Percentiles rank a stretch among this genome's conserved stretches.
Conservation (phyloP, 2,888 invertebrate species). For the Spicauda simplicius region DNA sequence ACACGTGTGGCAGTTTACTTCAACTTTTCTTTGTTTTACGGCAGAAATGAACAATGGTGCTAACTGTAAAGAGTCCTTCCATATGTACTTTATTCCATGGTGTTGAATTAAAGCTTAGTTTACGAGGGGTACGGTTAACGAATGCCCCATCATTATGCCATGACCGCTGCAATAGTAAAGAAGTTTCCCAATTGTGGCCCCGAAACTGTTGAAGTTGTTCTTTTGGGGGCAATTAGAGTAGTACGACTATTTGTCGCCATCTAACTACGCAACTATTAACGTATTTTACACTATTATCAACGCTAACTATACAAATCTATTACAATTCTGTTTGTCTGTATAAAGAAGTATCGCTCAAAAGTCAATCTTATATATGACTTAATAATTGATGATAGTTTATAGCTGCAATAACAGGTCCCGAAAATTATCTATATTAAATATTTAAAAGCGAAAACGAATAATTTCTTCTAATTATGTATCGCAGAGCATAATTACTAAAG, state of each 20-base stretch:
- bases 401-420: too few relatives aligned
- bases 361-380: too few relatives aligned
- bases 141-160: constrained; percentile 39
- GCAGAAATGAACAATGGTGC: too few relatives aligned
- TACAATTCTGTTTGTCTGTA: neutral
- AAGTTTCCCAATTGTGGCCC: constrained; percentile 40
- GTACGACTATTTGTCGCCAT: constrained; percentile 4
- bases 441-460: too few relatives aligned
- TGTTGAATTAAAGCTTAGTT: constrained; percentile 4
- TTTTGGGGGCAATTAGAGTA: constrained; percentile 22
- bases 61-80: too few relatives aligned
- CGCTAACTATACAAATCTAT: constrained; percentile 21
- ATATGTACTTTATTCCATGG: too few relatives aligned
- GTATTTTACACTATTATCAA: constrained; percentile 17
- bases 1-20: too few relatives aligned
- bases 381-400: too few relatives aligned
- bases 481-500: too few relatives aligned
- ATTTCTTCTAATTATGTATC: too few relatives aligned
- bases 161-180: constrained; percentile 40
- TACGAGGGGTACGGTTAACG: constrained; percentile 39
- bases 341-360: neutral
- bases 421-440: too few relatives aligned
- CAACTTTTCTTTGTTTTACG: too few relatives aligned
- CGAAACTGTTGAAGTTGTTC: constrained; percentile 28
- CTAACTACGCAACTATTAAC: constrained; percentile 8